phyloP scores from a whole-genome alignment of 2,113 vertebrate species.

The Myotis davidii region DNA sequence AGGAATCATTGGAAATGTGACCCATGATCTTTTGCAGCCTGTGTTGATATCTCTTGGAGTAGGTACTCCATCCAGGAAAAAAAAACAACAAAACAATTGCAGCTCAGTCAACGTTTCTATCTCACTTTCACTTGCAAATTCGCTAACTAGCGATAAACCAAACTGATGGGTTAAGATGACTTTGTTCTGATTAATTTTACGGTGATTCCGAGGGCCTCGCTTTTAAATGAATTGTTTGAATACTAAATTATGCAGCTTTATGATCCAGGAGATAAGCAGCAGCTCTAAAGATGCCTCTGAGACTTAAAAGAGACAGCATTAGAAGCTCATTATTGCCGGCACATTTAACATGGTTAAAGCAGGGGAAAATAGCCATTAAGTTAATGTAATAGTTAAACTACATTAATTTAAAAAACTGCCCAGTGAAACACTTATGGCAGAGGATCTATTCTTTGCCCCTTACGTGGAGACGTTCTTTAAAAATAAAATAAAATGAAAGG shows the following conservation, averaged over 20 bases:
- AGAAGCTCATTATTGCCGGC: constrained; percentile 89
- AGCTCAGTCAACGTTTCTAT: constrained; percentile 49
- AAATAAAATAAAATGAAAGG: constrained; percentile 61
- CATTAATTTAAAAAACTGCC: constrained; percentile 88
- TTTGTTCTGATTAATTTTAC: constrained; percentile 85
- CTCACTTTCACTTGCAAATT: constrained; percentile 70
- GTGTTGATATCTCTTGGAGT: neutral
- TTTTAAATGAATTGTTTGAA: constrained; percentile 91
- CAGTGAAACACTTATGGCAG: constrained; percentile 77
- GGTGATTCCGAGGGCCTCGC: constrained; percentile 83
- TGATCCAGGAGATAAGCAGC: constrained; percentile 89
- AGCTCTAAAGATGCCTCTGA: constrained; percentile 89
- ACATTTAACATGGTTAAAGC: constrained; percentile 91
- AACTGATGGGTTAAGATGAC: constrained; percentile 75
- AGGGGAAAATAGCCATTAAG: constrained; percentile 90
- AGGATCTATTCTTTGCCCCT: neutral
- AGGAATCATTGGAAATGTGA: neutral
- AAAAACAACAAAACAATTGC: constrained; percentile 23
- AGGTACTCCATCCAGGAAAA: neutral
- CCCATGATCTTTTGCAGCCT: neutral
- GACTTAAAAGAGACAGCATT: constrained; percentile 87
- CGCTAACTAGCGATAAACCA: constrained; percentile 76
- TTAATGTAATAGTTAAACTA: constrained; percentile 91
- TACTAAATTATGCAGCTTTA: constrained; percentile 90
- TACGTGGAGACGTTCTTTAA: neutral